Base-by-base conservation (phyloP, 2,113 vertebrate species). In the Cryptomyrus ogoouensis region DNA sequence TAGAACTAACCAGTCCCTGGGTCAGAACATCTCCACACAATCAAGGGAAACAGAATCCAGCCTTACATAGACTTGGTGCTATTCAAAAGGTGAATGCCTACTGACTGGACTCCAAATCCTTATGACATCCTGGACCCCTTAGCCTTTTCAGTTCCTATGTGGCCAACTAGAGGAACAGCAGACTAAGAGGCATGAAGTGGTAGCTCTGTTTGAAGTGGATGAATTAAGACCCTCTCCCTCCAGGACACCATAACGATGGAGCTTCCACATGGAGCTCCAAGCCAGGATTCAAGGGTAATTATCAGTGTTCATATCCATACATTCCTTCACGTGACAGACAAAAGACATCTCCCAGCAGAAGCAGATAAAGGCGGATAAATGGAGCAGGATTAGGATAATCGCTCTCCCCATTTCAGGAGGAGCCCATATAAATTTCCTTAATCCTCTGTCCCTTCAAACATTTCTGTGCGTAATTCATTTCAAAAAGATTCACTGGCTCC, bases 341-440 rank as follows among this genome's bases (percentile, higher is more conserved):
- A 94, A 94, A 94, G 92, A 94, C 95, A 94, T 93, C 93, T 91
- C 88, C 93, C 90, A 90, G 89, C 92, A 93, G 92, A 92, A 92
- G 92, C 77, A 93, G 94, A 94, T 91, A 88, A 88, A 62, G 70
- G 27, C 50, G 42, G 89, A 90, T 53, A 52, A 87, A 89, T 84
- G 89, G 47, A 87, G 35, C n/a, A 88, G 83, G 50, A 88, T 88
- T 90, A 49, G 12, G 49, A 24, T 56, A 47, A 77, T 90, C 35
- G 39, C 83, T 70, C 74, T 50, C 27, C 21, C 66, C 42, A 52
- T 70, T 91, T 66, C 15, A 15, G 50, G 8, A 15, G 77, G 56
- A 42, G 50, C 27, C 56, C 44, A 74, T 77, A 53, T 52, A 87
- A 85, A 89, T 53, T 89, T 53, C 5, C 50, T 31, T 90, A 89